Evolutionary conservation across 2,888 invertebrate species (phyloP), one percentile per base, ranked within the genome.

Genomic region (Antheraea assamensis): DNA sequence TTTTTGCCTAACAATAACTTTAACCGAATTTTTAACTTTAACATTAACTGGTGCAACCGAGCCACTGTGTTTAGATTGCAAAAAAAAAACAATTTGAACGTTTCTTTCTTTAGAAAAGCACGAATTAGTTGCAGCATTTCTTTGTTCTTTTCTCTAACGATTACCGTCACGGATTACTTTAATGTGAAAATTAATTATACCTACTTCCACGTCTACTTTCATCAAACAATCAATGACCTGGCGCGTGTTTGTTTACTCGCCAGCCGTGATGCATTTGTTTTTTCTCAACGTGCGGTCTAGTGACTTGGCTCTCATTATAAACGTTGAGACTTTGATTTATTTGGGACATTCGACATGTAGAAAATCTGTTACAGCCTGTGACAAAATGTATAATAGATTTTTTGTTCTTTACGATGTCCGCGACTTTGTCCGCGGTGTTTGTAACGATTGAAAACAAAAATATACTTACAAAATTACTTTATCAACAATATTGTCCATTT

Each of bases 201-300:
- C 80, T 82, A 84, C n/a, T 77, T 74, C 61, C 76, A 27, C 75
- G 72, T 85, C 85, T 87, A 73, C 17, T n/a, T 27, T 70, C 24
- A 42, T 35, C 49, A 74, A 27, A 24, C 78, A 35, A 19, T 82
- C 80, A 71, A 77, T 83, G 81, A 74, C 78, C 74, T 72, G 72
- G 81, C 78, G 79, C 80, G 77, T 85, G 87, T 90, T 90, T 91
- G 90, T 91, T 91, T 90, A 90, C 87, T 79, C 85, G 81, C 82
- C 83, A 78, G 84, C 80, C 84, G 87, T 81, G 84, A 78, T 88
- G 88, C 88, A 89, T 90, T 91, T 90, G 90, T 88, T 90, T 90
- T 88, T 88, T 89, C 87, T 88, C 87, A 85, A 81, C 84, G 83
- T 81, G 81, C 76, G 80, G 76, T 81, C 82, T 82, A 83, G 80